Evolutionary conservation across 2,888 invertebrate genomes (phyloP).

Genomic region (Poecilus cupreus): DNA sequence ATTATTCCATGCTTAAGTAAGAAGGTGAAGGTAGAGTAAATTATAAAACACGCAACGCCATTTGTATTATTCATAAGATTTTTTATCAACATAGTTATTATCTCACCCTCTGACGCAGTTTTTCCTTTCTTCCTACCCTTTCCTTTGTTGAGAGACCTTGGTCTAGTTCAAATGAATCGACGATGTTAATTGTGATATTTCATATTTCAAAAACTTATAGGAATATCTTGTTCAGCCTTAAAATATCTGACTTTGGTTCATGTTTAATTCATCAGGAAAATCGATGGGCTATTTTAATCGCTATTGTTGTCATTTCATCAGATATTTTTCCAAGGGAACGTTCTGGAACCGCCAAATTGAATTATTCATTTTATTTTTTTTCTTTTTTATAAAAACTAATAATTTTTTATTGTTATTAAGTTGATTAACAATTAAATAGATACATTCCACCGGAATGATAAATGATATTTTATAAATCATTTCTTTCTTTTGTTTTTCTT

Average conservation of each 20-base stretch:
- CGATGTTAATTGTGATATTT: neutral
- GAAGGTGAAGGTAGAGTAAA: neutral
- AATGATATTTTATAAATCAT: no score
- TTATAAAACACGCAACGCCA: constrained; percentile 14
- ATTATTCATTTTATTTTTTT: no score
- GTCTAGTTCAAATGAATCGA: constrained; percentile 16
- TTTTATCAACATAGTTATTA: constrained; percentile 18
- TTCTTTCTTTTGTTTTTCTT: no score
- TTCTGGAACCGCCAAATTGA: no score
- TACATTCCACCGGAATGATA: no score
- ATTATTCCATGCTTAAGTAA: neutral
- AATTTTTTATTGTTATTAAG: no score
- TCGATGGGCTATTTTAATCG: constrained; percentile 24
- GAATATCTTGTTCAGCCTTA: neutral
- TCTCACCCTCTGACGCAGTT: neutral
- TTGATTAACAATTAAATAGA: no score
- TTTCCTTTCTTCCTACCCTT: neutral
- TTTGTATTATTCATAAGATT: constrained; percentile 38
- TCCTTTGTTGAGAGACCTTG: constrained; percentile 19
- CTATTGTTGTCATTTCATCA: neutral
- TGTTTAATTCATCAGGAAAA: constrained; percentile 9
- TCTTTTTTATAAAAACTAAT: no score
- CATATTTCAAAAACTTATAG: neutral
- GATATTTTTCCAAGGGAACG: no score
- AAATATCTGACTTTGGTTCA: constrained; percentile 22